phyloP scores from a whole-genome alignment of 2,797 vertebrate genomes.

The Myiothlypis chrysogaster region DNA sequence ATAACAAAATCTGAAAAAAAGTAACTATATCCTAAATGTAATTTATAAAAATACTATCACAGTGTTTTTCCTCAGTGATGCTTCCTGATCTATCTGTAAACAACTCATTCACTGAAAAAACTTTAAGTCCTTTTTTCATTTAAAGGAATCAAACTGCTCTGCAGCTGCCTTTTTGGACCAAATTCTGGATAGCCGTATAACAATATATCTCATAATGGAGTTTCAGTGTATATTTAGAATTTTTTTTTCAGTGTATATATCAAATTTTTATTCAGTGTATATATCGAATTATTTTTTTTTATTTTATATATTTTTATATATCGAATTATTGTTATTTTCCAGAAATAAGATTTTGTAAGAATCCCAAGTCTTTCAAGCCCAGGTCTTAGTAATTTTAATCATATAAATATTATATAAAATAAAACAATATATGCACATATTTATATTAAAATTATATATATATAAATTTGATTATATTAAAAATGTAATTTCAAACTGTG shows the following conservation, averaged over 20 bases:
- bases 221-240: background rate
- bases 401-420: background rate
- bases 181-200: background rate
- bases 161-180: background rate
- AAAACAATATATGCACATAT: background rate
- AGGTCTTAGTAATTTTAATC: background rate
- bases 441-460: no score
- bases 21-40: background rate
- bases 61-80: background rate
- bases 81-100: background rate
- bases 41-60: background rate
- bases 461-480: background rate
- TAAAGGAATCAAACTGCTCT: background rate
- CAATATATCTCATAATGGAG: background rate
- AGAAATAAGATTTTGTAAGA: background rate
- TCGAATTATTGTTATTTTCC: background rate
- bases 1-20: background rate
- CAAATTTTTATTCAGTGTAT: background rate
- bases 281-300: background rate
- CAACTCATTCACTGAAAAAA: background rate
- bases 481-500: background rate
- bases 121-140: background rate
- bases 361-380: background rate
- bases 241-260: background rate
- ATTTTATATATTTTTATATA: background rate